A percentile compares a stretch with the other conserved stretches of the same genome.
These are phyloP conservation scores for Sinhomidia bicolor DNA, from an alignment of 2,888 invertebrate species.

Conservation along the genomic window DNA sequence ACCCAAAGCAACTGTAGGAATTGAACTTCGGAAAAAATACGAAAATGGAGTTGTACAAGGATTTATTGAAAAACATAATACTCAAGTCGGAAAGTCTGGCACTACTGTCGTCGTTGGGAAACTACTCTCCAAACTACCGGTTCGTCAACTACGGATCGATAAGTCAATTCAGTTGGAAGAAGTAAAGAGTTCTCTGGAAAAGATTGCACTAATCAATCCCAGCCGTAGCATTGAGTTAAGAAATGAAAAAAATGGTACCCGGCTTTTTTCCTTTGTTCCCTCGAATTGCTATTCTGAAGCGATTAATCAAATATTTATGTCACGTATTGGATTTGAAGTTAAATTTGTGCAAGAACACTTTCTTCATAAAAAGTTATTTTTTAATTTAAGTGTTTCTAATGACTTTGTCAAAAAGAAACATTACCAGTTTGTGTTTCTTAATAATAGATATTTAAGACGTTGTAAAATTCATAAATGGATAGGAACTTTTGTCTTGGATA, in stretches of 20 bases:
- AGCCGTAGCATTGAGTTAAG: conserved; percentile 49
- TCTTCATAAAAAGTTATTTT: conserved; percentile 83
- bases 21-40: conserved; percentile 85
- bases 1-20: conserved; percentile 81
- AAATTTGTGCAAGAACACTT: conserved; percentile 64
- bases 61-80: conserved; percentile 81
- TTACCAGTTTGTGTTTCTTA: conserved; percentile 87
- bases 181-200: conserved; percentile 85
- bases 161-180: conserved; percentile 84
- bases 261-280: conserved; percentile 16
- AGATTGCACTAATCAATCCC: conserved; percentile 86
- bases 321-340: conserved; percentile 3
- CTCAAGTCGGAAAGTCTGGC: conserved; percentile 85
- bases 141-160: conserved; percentile 85
- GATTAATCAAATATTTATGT: conserved; percentile 47
- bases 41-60: conserved; percentile 82
- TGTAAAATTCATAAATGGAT: conserved; percentile 83
- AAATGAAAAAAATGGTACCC: conserved; percentile 55
- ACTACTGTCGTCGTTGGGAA: conserved; percentile 88
- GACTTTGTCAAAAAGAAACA: conserved; percentile 82
- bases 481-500: conserved; percentile 27
- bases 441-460: conserved; percentile 84
- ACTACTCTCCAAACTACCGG: conserved; percentile 86
- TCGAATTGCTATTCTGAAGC: conserved; percentile 52
- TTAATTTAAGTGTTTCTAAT: conserved; percentile 85